phyloP scores from a whole-genome alignment of 2,113 vertebrate species.

The Hyaena hyaena region DNA sequence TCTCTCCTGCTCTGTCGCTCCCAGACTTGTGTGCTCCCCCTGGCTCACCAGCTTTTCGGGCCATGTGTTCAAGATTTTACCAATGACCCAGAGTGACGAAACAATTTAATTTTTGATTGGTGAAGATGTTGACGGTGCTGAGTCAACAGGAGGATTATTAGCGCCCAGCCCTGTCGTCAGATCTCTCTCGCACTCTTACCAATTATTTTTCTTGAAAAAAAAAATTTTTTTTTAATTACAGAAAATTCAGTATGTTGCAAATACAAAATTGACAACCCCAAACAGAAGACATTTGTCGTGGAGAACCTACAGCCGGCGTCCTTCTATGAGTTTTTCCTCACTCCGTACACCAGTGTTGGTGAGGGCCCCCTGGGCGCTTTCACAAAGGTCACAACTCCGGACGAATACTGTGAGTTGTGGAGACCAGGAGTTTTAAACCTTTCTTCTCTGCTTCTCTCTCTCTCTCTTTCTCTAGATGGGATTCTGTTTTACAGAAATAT shows the following conservation, averaged over 20 bases:
- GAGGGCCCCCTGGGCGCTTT: conserved; percentile 59
- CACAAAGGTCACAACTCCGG: conserved; percentile 45
- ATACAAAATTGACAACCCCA: conserved; percentile 80
- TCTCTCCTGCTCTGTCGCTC: not conserved
- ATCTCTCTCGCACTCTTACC: not conserved
- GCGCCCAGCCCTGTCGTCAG: not conserved
- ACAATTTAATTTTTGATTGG: not conserved
- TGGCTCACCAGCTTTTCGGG: not conserved
- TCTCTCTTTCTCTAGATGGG: not conserved
- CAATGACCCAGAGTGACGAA: not conserved
- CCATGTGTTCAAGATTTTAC: not conserved
- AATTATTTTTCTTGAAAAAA: conserved; percentile 17
- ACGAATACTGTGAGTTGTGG: conserved; percentile 83
- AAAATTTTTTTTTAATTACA: conserved; percentile 18
- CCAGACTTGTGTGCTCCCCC: accelerated
- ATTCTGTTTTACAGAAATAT: not conserved
- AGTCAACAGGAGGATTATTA: not conserved
- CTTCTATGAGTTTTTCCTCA: conserved; percentile 79
- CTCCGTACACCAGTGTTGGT: conserved; percentile 81
- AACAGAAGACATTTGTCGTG: conserved; percentile 79
- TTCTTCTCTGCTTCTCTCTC: not conserved
- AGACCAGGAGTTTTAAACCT: not conserved
- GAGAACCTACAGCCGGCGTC: conserved; percentile 77
- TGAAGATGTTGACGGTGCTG: not conserved
- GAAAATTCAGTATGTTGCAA: conserved; percentile 77